These are phyloP conservation scores for Acestrorhynchus altus DNA, from an alignment of 2,797 vertebrate genomes.

Conservation along the genomic window DNA sequence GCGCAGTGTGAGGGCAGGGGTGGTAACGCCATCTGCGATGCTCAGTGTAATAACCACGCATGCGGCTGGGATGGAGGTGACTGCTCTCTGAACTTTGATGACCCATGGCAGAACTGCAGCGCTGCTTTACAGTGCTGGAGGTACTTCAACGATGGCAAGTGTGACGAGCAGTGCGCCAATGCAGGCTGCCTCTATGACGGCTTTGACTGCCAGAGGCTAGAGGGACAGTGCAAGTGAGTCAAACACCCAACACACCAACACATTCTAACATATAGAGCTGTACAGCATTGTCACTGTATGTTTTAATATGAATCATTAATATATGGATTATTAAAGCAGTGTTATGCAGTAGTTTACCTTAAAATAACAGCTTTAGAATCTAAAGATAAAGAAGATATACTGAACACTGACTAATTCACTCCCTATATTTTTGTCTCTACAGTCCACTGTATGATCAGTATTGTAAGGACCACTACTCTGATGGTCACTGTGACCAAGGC, in stretches of 20 bases:
- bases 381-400: too few relatives aligned
- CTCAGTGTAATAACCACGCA: conserved; percentile 89
- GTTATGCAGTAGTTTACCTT: too few relatives aligned
- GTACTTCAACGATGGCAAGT: conserved; percentile 92
- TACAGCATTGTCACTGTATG: too few relatives aligned
- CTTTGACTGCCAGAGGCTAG: conserved; percentile 93
- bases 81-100: conserved; percentile 95
- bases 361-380: too few relatives aligned
- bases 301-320: too few relatives aligned
- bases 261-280: too few relatives aligned
- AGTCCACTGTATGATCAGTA: conserved; percentile 89
- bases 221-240: conserved; percentile 96
- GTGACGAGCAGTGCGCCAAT: conserved; percentile 89
- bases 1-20: conserved; percentile 78
- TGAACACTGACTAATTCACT: too few relatives aligned
- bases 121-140: conserved; percentile 95
- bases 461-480: conserved; percentile 95
- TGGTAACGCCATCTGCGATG: conserved; percentile 87
- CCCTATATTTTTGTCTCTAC: neutral
- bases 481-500: conserved; percentile 95
- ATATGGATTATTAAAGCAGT: too few relatives aligned
- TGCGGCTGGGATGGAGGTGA: conserved; percentile 96
- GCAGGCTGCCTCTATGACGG: conserved; percentile 94
- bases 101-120: conserved; percentile 97
- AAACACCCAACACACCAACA: conserved; percentile 5